Evolutionary conservation across 92 coral and sea anemone genomes (phyloP).

Genomic region (Meandrina meandrites): DNA sequence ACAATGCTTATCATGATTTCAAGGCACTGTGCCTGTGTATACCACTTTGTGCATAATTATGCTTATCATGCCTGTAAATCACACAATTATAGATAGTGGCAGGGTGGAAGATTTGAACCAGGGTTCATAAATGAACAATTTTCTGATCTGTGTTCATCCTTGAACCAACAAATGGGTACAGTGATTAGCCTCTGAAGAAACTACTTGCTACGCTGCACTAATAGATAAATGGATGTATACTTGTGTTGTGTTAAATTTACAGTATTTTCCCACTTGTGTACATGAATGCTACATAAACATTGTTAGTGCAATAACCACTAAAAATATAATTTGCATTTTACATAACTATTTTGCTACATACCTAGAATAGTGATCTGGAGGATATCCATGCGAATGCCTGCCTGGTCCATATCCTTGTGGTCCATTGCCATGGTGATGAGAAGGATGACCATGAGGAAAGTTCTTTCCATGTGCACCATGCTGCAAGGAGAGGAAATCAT

Average conservation of each 20-base stretch:
- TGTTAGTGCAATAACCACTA: background rate
- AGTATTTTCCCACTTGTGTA: too few relatives aligned
- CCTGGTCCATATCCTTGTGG: constrained; percentile 45
- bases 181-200: background rate
- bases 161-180: background rate
- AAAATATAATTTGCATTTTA: background rate
- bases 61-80: too few relatives aligned
- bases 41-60: too few relatives aligned
- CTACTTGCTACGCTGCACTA: background rate
- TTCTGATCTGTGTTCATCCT: too few relatives aligned
- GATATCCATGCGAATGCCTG: constrained; percentile 47
- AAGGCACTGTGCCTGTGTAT: too few relatives aligned
- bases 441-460: constrained; percentile 34
- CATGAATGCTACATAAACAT: too few relatives aligned
- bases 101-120: too few relatives aligned
- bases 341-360: background rate
- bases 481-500: constrained; percentile 2
- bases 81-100: too few relatives aligned
- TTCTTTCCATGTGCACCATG: constrained; percentile 21
- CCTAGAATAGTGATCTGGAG: constrained; percentile 34
- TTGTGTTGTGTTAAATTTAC: too few relatives aligned
- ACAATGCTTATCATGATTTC: too few relatives aligned
- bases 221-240: too few relatives aligned
- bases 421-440: constrained; percentile 54
- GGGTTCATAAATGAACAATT: too few relatives aligned